Conservation (phyloP, 2,888 invertebrate species). For the Euspilapteryx auroguttella region DNA sequence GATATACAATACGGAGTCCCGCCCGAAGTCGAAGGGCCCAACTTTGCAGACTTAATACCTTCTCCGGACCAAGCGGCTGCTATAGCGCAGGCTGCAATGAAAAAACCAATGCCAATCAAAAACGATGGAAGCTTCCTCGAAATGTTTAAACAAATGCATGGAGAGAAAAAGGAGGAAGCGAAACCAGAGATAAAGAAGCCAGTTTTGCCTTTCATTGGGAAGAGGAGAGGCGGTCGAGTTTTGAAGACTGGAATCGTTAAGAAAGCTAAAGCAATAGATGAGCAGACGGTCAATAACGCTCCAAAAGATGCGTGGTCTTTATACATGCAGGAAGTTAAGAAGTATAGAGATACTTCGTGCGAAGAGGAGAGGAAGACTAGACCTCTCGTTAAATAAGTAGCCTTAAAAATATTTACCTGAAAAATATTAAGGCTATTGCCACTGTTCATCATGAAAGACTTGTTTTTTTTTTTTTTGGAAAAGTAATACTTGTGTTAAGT, state of each 20-base stretch:
- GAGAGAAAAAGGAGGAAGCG: constrained; percentile 45
- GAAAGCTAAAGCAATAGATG: constrained; percentile 71
- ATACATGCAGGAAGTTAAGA: constrained; percentile 91
- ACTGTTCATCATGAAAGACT: no score
- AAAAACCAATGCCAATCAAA: constrained; percentile 70
- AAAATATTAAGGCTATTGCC: no score
- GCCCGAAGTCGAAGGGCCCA: constrained; percentile 46
- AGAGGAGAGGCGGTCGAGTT: constrained; percentile 82
- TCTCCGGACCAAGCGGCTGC: constrained; percentile 22
- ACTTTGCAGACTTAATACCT: constrained; percentile 37
- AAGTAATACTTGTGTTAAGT: no score
- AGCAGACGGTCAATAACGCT: constrained; percentile 62
- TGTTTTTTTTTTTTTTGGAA: no score
- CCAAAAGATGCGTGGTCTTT: constrained; percentile 91
- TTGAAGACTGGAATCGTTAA: constrained; percentile 89
- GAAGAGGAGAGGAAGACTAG: constrained; percentile 90
- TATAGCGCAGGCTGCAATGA: constrained; percentile 19
- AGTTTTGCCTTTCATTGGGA: constrained; percentile 66
- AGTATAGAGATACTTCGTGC: constrained; percentile 89
- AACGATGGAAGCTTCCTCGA: constrained; percentile 91
- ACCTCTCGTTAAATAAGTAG: constrained; percentile 81
- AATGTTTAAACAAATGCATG: constrained; percentile 89
- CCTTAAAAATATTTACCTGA: background rate
- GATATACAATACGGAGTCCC: constrained; percentile 46
- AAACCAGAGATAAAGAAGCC: constrained; percentile 43